Evolutionary conservation across 1,140 invertebrate genomes (phyloP), one percentile per base, ranked within the genome.

Genomic region (Drosophila sturtevanti): DNA sequence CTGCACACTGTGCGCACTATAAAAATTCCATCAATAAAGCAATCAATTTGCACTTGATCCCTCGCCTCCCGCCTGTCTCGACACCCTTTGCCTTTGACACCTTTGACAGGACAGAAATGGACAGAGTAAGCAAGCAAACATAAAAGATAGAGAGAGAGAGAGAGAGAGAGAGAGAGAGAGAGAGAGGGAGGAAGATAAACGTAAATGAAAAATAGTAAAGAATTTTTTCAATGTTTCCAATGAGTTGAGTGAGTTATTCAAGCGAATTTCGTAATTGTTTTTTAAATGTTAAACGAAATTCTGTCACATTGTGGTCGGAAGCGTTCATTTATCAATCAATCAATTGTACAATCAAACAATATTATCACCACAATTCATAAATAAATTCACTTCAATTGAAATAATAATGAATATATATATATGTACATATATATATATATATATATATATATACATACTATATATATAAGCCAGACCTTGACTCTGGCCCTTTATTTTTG

Each of bases 221-320:
- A 31, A 22, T 61, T 56, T 51, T 21, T 14, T 35, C n/a, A 18
- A 6, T 60, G 21, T 10, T 38, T 37, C 24, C 41, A 44, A 16
- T 16, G 31, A 38, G 24, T 31, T 27, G 48, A 51, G n/a, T 51
- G 77, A 72, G 74, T 61, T 65, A 62, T 68, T 79, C 68, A 65
- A 79, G 64, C 68, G 63, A 69, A 65, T 55, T 48, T 65, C 62
- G 72, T 84, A 87, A 89, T 87, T 87, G 84, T 82, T 79, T 89
- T 87, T 76, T 48, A 48, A 48, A 48, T 48, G 41, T 21, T 16
- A 77, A 89, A 76, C 73, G 82, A 64, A 87, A 82, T 72, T 77
- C 84, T 70, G 66, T 72, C 48, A 58, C 77, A 66, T 68, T 77
- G 79, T 67, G 74, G 67, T 31, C 67, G 75, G 11, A 48, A 59